These are phyloP conservation scores for Pantherophis guttatus DNA, from an alignment of 2,113 vertebrate genomes.

Conservation along the genomic window DNA sequence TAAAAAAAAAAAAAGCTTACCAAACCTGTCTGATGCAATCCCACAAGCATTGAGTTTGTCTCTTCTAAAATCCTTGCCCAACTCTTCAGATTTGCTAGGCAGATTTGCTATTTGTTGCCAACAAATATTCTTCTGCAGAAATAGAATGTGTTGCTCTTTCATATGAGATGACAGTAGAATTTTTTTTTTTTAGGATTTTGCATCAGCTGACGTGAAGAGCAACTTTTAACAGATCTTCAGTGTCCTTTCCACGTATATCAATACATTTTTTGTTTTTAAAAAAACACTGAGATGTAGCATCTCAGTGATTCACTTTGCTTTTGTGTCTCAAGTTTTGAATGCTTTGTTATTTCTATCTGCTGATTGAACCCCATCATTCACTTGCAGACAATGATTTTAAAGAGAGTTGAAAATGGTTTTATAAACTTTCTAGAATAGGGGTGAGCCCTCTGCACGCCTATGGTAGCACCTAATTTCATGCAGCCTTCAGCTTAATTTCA, in stretches of 20 bases:
- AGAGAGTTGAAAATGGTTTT: background rate
- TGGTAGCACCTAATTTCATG: background rate
- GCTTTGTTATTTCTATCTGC: background rate
- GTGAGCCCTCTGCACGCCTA: background rate
- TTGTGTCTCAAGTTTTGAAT: background rate
- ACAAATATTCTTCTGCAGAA: background rate
- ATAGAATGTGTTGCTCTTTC: background rate
- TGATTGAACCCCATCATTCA: background rate
- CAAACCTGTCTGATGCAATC: background rate
- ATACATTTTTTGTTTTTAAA: background rate
- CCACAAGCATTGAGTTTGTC: background rate
- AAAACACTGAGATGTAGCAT: background rate
- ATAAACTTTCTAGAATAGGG: background rate
- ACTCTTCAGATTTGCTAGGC: background rate
- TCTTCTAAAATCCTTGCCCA: background rate
- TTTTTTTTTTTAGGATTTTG: background rate
- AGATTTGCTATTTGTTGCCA: background rate
- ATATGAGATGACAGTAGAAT: background rate
- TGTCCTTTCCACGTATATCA: background rate
- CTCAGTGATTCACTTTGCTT: background rate
- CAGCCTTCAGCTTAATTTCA: background rate
- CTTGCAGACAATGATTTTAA: background rate
- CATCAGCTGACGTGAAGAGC: background rate
- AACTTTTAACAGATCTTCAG: background rate
- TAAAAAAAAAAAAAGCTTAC: background rate